These are phyloP conservation scores for Sternarchorhynchus goeldii DNA, from an alignment of 2,797 vertebrate species.

Conservation along the genomic window DNA sequence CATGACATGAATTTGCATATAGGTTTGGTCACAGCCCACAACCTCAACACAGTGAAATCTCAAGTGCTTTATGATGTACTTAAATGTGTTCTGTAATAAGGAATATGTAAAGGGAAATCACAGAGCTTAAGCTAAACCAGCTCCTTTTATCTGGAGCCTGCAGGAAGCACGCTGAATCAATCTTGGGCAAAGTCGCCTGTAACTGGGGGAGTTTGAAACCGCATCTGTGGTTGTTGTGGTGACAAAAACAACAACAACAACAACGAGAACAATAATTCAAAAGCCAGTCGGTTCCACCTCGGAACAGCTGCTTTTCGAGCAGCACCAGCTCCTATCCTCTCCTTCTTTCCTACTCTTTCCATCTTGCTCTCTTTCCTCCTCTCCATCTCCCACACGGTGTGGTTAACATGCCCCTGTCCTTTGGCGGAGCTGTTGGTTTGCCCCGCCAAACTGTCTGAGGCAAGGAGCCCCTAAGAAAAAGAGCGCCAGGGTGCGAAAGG, in stretches of 20 bases:
- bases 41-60: neutral
- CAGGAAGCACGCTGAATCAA: constrained; percentile 50
- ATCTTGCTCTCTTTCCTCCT: constrained; percentile 59
- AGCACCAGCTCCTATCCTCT: constrained; percentile 63
- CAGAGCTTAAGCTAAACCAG: constrained; percentile 26
- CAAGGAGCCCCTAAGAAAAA: constrained; percentile 41
- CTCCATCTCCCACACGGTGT: constrained; percentile 74
- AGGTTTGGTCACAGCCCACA: neutral
- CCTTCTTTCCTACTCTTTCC: constrained; percentile 62
- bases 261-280: constrained; percentile 69
- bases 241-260: constrained; percentile 53
- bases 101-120: neutral
- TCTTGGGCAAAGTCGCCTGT: constrained; percentile 52
- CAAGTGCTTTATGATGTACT: constrained; percentile 2
- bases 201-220: constrained; percentile 69
- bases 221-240: constrained; percentile 70
- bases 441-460: constrained; percentile 72
- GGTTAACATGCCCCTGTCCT: constrained; percentile 72
- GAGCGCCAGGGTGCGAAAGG: constrained; percentile 25
- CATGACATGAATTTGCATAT: neutral
- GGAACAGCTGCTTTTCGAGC: constrained; percentile 78
- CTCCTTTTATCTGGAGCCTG: constrained; percentile 43
- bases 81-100: constrained; percentile 14
- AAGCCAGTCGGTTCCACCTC: constrained; percentile 68
- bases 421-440: constrained; percentile 62